Evolutionary conservation across 2,888 invertebrate species (phyloP), one percentile per base, ranked within the genome.

Genomic region (Acleris laterana): DNA sequence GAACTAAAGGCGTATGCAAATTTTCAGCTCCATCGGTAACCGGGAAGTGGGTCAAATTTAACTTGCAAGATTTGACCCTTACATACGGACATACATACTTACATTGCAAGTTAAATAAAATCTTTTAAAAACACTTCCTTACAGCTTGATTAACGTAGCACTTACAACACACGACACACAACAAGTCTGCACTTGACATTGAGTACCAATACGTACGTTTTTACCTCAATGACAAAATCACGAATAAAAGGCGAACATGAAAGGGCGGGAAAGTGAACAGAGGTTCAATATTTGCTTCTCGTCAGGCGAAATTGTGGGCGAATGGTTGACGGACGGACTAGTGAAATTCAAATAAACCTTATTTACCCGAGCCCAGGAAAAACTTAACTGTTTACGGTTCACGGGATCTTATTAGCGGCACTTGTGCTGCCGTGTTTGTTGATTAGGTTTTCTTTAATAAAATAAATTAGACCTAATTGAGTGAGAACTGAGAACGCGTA

Each of bases 261-360:
- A 82, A 82, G 76, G 77, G 82, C 77, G 77, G 75, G 71, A 75
- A 82, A 83, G 82, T 83, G 83, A 83, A 77, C 81, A 79, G 73
- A 72, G 73, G 70, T 81, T 78, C 82, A 84, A 84, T 89, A 85
- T 90, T 90, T 88, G 83, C 80, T 84, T 88, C 87, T 89, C 86
- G 85, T 88, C 88, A 88, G 81, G 72, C 74, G 72, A 83, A 80
- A 78, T 81, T 83, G 84, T 77, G 82, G 81, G 76, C 76, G 79
- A 80, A 80, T 75, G 77, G 79, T 75, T 81, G 81, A 80, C 83
- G 77, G 77, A 78, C 76, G 72, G 75, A 71, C 79, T 85, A 86
- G 83, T 84, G 84, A 78, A 81, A 81, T 82, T 80, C 84, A 88
- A 89, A 88, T 82, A 88, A 77, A 83, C 82, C 77, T 71, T 72